Conservation (phyloP, 2,888 invertebrate species). For the Phasia obesa region DNA sequence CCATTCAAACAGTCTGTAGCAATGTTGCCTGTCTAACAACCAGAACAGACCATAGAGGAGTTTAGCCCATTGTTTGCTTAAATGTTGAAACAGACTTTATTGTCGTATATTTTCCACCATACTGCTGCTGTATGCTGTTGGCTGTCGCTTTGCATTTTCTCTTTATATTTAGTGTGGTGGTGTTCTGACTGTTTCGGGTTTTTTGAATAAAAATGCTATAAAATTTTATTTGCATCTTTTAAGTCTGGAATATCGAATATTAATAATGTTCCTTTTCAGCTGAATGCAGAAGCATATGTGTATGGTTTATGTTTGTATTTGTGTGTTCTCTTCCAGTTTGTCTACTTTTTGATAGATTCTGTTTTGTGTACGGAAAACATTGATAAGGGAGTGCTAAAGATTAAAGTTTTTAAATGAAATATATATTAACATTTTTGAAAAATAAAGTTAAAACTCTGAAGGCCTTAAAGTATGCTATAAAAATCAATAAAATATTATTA, state of each 20-base stretch:
- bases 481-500: background rate
- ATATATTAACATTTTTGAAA: background rate
- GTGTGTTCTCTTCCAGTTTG: conserved; percentile 17
- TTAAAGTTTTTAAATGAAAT: conserved; percentile 16
- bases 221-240: conserved; percentile 18
- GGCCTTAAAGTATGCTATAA: conserved; percentile 40
- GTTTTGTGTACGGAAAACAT: conserved; percentile 20
- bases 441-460: background rate
- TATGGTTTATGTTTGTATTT: background rate
- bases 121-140: conserved; percentile 31
- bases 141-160: conserved; percentile 20
- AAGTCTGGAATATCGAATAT: conserved; percentile 1
- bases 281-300: background rate
- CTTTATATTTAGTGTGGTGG: conserved; percentile 32
- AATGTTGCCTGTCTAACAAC: background rate
- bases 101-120: background rate
- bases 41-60: conserved; percentile 32
- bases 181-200: conserved; percentile 1
- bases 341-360: conserved; percentile 1
- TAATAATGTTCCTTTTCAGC: background rate
- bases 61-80: conserved; percentile 57
- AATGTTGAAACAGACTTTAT: conserved; percentile 23
- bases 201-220: background rate
- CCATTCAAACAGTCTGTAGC: background rate
- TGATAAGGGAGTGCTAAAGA: conserved; percentile 31